phyloP scores from a whole-genome alignment of 2,888 invertebrate genomes.

The Hemaris fuciformis region DNA sequence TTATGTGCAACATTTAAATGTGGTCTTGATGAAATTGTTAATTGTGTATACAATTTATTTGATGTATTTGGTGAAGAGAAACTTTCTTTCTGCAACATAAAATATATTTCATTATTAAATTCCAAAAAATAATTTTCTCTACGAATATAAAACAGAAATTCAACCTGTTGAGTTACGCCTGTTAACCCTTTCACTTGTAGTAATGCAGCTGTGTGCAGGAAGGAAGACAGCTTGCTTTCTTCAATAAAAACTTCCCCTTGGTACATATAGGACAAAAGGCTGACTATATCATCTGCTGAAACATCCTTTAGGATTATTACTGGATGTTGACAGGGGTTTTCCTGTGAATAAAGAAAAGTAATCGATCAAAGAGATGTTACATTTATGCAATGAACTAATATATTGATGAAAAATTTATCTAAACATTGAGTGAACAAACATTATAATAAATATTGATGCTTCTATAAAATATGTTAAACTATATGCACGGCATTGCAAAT shows the following conservation, averaged over 20 bases:
- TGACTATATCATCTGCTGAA: conserved; percentile 84
- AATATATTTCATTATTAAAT: background rate
- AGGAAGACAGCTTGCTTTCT: conserved; percentile 84
- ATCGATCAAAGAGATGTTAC: background rate
- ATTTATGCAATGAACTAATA: background rate
- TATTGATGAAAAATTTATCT: too few relatives aligned
- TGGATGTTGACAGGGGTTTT: conserved; percentile 88
- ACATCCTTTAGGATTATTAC: conserved; percentile 88
- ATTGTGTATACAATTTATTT: conserved; percentile 72
- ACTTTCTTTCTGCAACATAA: conserved; percentile 65
- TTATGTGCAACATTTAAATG: conserved; percentile 56
- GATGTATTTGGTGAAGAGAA: conserved; percentile 63
- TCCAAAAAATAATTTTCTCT: background rate
- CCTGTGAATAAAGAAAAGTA: conserved; percentile 59
- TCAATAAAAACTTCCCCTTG: conserved; percentile 87
- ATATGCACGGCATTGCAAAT: conserved; percentile 12
- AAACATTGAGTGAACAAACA: background rate
- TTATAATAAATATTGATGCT: background rate
- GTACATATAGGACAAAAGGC: conserved; percentile 86
- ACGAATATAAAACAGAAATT: too few relatives aligned
- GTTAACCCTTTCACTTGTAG: conserved; percentile 85
- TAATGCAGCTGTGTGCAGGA: conserved; percentile 85
- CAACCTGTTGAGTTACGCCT: conserved; percentile 77
- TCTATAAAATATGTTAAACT: background rate
- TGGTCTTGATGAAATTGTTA: conserved; percentile 72